phyloP scores from a whole-genome alignment of 1,140 invertebrate species.

The Luehdorfia chinensis region DNA sequence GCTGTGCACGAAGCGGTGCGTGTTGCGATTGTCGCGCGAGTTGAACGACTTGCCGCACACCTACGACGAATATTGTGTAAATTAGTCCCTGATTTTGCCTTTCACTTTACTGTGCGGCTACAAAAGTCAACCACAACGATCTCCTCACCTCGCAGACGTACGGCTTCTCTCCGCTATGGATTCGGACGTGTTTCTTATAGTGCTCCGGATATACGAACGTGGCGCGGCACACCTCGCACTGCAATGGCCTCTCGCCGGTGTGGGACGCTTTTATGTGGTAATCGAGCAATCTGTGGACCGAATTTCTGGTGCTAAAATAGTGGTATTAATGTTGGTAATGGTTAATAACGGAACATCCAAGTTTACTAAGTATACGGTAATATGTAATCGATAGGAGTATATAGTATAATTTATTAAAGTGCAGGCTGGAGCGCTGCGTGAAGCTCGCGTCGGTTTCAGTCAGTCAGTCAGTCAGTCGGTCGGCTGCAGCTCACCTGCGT shows the following conservation, averaged over 20 bases:
- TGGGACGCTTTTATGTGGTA: constrained; percentile 90
- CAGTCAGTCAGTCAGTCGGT: too few relatives aligned
- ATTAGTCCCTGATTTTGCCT: too few relatives aligned
- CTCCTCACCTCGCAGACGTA: constrained; percentile 87
- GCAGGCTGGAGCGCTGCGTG: constrained; percentile 87
- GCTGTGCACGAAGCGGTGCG: constrained; percentile 90
- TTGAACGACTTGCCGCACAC: constrained; percentile 93
- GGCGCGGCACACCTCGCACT: constrained; percentile 84
- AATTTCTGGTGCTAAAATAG: too few relatives aligned
- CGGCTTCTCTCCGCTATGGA: constrained; percentile 89
- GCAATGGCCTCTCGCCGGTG: constrained; percentile 86
- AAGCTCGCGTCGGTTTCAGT: constrained; percentile 82
- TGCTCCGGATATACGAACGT: constrained; percentile 91
- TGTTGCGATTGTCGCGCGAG: constrained; percentile 89
- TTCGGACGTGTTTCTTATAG: constrained; percentile 88
- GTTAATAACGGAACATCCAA: too few relatives aligned
- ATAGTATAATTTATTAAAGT: constrained; percentile 52
- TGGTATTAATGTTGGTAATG: too few relatives aligned
- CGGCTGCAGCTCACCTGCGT: constrained; percentile 75
- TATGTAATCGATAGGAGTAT: too few relatives aligned
- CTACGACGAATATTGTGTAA: constrained; percentile 29
- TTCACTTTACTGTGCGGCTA: too few relatives aligned
- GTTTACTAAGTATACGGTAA: too few relatives aligned
- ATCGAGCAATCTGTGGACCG: constrained; percentile 81
- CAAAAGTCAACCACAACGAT: not conserved